Evolutionary conservation across 2,888 invertebrate genomes (phyloP), one percentile per base, ranked within the genome.

Genomic region (Acanthococcus lagerstroemiae): DNA sequence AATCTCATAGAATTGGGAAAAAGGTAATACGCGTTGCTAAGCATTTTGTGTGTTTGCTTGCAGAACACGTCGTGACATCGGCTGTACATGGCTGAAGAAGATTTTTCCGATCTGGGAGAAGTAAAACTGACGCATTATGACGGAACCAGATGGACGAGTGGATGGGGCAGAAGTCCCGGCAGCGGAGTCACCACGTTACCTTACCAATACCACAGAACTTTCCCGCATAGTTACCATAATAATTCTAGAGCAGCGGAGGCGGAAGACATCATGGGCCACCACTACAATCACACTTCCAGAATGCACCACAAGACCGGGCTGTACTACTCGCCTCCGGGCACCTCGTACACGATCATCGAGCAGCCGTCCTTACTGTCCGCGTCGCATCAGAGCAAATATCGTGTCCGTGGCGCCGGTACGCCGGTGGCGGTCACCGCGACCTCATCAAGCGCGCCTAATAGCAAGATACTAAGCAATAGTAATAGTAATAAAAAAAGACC

Each of bases 301-400:
- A 48, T 75, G 78, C 52, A 76, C 74, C 71, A 70, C 46, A 73
- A 73, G 52, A 75, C 76, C 69, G 77, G 71, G 54, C 67, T 72
- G 37, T 90, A 90, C 78, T 90, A 90, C 77, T 90, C 90, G 70
- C 90, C 90, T 67, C 90, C 90, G 26, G 90, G 90, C 69, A 90
- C 90, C 71, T 89, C 88, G 67, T 90, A 90, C 78, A 90, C 90
- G 74, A 90, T 90, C 76, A 86, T 90, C 73, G 90, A 90, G 78
- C 80, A 89, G 69, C 86, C 86, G 69, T 84, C 84, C 55, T 69
- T 71, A 77, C 78, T 44, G 22, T 46, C 65, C 19, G 58, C 68
- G 78, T 78, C 72, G 76, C 68, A 87, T 73, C 80, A 87, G 67
- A 85, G 86, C 67, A 84, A 85, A 46, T 84, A 84, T 72, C 77